Evolutionary conservation across 2,113 vertebrate species (phyloP), one percentile per base, ranked within the genome.

Genomic region (Lophotis ruficrista): DNA sequence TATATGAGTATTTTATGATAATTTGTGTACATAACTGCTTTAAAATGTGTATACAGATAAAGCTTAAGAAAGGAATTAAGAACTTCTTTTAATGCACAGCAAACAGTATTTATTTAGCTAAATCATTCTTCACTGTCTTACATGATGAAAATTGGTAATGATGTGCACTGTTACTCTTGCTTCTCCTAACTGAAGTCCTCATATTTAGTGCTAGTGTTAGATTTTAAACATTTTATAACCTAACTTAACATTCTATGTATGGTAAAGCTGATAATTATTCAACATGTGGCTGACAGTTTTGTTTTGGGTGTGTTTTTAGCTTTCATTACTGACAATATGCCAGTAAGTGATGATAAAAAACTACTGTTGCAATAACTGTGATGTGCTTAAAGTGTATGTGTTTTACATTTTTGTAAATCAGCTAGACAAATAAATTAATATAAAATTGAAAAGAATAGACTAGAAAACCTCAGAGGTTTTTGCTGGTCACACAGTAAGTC

Each of bases 71-170:
- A 89, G 9, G 54, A 62, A 54, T 65, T 4, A 43, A 58, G 19
- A 64, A 9, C 11, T 64, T 62, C 12, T 12, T 72, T 69, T 64
- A 64, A 41, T 47, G 20, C 21, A 65, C 68, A 66, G 19, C 8
- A 62, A 47, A 31, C 3, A 15, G 9, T 14, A 85, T 85, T 62
- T 75, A 57, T 38, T 64, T 62, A 66, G 35, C 8, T 38, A 41
- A 35, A 41, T 51, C 7, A 27, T 61, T 83, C 33, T 61, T 60
- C 18, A 19, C 5, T 47, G 11, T 47, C 50, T 80, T 30, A 53
- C 31, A 33, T 25, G 12, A 41, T 0, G 3, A 51, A 69, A 69
- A 83, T 31, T 57, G 10, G 8, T 66, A 72, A 64, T 0, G 1
- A 41, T 25, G 24, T 3, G 8, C 4, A 5, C 7, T 11, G 31